Conservation (phyloP, 2,888 invertebrate species). For the Machimus rusticus region DNA sequence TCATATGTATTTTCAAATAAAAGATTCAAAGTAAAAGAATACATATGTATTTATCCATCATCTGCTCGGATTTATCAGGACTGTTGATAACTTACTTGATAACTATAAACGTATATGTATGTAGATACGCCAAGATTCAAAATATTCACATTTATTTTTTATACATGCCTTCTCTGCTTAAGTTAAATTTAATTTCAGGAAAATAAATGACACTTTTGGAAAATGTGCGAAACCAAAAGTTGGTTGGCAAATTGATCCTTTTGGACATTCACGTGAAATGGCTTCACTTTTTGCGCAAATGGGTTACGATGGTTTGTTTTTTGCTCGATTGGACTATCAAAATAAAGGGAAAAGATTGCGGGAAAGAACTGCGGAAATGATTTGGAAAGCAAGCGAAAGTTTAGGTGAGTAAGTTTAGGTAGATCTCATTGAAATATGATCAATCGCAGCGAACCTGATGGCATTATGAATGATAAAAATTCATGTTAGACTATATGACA, state of each 20-base stretch:
- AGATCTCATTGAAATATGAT: no score
- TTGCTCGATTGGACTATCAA: constrained; percentile 87
- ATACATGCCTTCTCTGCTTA: background rate
- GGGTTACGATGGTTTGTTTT: constrained; percentile 88
- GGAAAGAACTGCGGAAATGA: constrained; percentile 76
- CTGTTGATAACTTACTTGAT: no score
- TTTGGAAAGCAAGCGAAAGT: constrained; percentile 81
- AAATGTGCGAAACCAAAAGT: constrained; percentile 77
- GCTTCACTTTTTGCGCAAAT: constrained; percentile 81
- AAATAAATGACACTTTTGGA: constrained; percentile 74
- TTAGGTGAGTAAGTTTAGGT: constrained; percentile 65
- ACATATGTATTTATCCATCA: no score
- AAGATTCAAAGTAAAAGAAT: no score
- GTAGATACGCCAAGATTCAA: no score
- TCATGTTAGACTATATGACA: no score
- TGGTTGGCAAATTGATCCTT: constrained; percentile 89
- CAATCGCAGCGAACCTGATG: no score
- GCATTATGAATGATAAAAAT: no score
- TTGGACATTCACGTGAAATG: constrained; percentile 87
- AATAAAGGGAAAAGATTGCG: constrained; percentile 73
- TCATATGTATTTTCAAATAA: no score
- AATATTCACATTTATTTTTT: no score
- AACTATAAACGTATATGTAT: no score
- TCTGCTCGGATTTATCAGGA: no score
- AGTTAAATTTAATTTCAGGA: constrained; percentile 59